phyloP scores from a whole-genome alignment of 2,888 invertebrate genomes.

The Leucozona laternaria region DNA sequence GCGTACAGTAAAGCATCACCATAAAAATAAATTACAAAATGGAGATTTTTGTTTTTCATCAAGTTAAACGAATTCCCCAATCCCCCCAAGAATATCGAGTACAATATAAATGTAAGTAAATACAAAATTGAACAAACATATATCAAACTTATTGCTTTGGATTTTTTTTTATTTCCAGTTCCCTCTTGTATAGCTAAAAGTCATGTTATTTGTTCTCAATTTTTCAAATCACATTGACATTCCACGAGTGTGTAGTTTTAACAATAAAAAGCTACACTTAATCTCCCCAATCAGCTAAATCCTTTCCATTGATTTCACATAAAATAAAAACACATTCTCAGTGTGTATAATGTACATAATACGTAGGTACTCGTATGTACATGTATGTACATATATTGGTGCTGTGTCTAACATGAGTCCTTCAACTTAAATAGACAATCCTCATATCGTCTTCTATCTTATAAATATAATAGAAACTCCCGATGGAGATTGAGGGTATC shows the following conservation, averaged over 20 bases:
- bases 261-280: constrained; percentile 48
- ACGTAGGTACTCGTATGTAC: too few species aligned
- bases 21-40: too few species aligned
- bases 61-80: too few species aligned
- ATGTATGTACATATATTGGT: not conserved
- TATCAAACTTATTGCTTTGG: not conserved
- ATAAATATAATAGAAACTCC: constrained; percentile 8
- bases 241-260: constrained; percentile 24
- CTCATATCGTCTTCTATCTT: constrained; percentile 11
- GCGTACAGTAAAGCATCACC: too few species aligned
- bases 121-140: not conserved
- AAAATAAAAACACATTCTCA: constrained; percentile 48
- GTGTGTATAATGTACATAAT: too few species aligned
- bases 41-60: too few species aligned
- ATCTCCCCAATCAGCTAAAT: constrained; percentile 43
- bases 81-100: not conserved
- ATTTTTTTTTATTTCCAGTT: not conserved
- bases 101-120: not conserved
- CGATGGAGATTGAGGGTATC: not conserved
- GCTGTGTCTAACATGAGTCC: constrained; percentile 22
- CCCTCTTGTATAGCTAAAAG: not conserved
- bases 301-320: constrained; percentile 63
- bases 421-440: constrained; percentile 37
- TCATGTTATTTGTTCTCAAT: not conserved
- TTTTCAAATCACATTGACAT: constrained; percentile 39